Percentiles rank a stretch among this genome's conserved stretches.
phyloP scores from a whole-genome alignment of 2,113 vertebrate genomes.

The Tetrao urogallus region DNA sequence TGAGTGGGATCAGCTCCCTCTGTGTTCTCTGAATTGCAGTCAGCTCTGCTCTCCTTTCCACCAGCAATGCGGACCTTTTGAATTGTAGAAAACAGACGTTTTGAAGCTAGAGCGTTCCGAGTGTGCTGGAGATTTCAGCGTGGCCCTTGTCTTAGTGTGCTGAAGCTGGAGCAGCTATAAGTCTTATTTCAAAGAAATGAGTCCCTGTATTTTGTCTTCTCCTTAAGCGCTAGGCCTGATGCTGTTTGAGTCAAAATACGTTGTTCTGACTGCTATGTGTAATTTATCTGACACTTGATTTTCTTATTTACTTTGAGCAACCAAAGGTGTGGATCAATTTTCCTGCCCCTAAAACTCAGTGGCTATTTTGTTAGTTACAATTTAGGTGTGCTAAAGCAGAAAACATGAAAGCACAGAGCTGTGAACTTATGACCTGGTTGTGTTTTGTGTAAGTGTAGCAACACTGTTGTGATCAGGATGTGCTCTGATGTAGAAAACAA shows the following conservation, averaged over 20 bases:
- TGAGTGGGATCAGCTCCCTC: background rate
- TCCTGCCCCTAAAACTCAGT: background rate
- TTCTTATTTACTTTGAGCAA: background rate
- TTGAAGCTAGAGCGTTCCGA: background rate
- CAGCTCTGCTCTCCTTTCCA: accelerated
- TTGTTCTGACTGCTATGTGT: background rate
- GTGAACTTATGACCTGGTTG: background rate
- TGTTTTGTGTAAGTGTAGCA: background rate
- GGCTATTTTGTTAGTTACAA: background rate
- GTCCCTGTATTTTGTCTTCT: accelerated
- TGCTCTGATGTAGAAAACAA: background rate
- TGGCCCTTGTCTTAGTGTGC: accelerated
- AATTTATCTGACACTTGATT: background rate
- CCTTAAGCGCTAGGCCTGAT: background rate
- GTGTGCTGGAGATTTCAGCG: background rate
- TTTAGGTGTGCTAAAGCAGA: background rate
- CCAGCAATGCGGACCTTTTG: accelerated
- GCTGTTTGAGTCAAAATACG: background rate
- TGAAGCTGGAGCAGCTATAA: background rate
- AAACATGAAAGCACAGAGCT: too few relatives aligned
- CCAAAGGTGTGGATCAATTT: background rate
- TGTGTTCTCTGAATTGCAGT: accelerated
- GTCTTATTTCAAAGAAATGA: background rate
- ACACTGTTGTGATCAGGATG: background rate
- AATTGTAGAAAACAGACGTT: background rate